phyloP scores from a whole-genome alignment of 2,888 invertebrate species.

The Dicranocentrus wangi region DNA sequence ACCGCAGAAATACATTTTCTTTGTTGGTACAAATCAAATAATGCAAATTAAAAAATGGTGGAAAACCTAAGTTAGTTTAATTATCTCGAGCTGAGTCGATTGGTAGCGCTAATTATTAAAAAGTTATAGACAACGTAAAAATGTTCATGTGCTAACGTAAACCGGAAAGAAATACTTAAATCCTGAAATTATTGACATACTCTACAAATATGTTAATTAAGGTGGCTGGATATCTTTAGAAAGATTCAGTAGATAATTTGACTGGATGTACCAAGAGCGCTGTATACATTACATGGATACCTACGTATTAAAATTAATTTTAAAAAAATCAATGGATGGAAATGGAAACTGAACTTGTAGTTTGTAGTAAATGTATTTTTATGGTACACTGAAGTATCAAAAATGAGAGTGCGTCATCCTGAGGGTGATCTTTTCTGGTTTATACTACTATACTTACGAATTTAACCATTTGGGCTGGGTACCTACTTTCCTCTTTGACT shows the following conservation, averaged over 20 bases:
- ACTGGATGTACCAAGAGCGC: slow-evolving; percentile 5
- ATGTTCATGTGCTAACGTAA: too few species aligned
- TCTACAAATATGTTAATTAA: too few species aligned
- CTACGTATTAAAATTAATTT: too few species aligned
- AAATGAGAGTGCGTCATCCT: slow-evolving; percentile 15
- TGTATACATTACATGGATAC: not conserved
- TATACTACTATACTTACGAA: not conserved
- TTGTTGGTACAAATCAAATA: too few species aligned
- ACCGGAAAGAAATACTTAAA: too few species aligned
- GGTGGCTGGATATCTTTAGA: too few species aligned
- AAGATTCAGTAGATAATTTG: not conserved
- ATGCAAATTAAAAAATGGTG: not conserved
- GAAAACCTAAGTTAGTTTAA: not conserved
- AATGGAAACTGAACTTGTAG: slow-evolving; percentile 29
- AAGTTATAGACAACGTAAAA: too few species aligned
- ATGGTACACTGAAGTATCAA: not conserved
- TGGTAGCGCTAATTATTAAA: too few species aligned
- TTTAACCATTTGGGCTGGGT: slow-evolving; percentile 38
- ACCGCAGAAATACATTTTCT: too few species aligned
- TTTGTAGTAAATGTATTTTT: slow-evolving; percentile 38
- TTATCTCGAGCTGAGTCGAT: too few species aligned
- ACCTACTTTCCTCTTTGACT: slow-evolving; percentile 33
- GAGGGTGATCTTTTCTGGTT: slow-evolving; percentile 11
- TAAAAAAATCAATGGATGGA: not conserved
- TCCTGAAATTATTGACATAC: too few species aligned